Base-by-base conservation (phyloP, 2,113 vertebrate genomes). In the Trematomus loennbergii region DNA sequence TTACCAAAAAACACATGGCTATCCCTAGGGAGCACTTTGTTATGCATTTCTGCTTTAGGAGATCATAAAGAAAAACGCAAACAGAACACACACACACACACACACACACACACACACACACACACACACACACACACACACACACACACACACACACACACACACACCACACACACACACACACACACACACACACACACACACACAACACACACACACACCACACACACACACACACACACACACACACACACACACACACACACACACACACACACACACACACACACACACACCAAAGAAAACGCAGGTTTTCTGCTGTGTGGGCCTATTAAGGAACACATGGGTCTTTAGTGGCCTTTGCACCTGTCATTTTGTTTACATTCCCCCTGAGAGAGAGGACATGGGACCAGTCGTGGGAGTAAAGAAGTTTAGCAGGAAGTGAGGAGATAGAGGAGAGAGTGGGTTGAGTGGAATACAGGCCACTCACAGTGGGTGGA, bases 311-410 rank as follows among this genome's bases (percentile, higher is more conserved):
- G 40, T 40, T 87, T 84, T 81, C 57, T 75, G 77, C 79, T 71
- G 75, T 68, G 73, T 22, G 2, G 75, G 65, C 16, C 65, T 6
- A 55, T 86, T 83, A 90, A 87, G 68, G 25, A 77, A 71, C 87
- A 86, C 84, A 79, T 85, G 84, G 66, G 82, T 76, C 62, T 86
- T 76, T 76, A 60, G 71, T 80, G 86, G 87, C 66, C 74, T 67
- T 76, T 80, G 89, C 92, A 94, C 92, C 92, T 94, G 92, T 92
- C 86, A 63, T 48, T 79, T 53, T 85, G 85, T 90, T 92, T 90
- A 91, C 85, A 83, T 69, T 91, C 76, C 76, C 81, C 73, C 80
- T 36, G 55, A 74, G 45, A 79, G 53, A 71, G 58, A 63, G 62
- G 59, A 79, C 59, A 80, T 58, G 54, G 61, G 75, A 59, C 25